Conservation (phyloP, 1,140 invertebrate genomes). For the Trissolcus basalis region DNA sequence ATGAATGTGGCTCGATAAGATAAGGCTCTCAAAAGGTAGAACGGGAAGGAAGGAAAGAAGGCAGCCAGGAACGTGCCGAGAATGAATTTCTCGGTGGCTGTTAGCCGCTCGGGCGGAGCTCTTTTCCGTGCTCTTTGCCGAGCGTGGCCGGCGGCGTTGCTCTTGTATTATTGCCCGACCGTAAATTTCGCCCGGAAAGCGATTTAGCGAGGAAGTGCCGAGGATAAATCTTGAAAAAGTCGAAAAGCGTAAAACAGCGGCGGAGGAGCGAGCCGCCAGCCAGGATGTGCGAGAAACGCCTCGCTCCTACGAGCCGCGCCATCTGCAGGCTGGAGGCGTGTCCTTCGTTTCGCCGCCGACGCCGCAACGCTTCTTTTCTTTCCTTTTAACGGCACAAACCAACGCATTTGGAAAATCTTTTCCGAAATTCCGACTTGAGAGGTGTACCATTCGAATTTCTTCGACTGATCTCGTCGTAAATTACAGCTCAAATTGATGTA, state of each 20-base stretch:
- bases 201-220: constrained; percentile 75
- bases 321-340: constrained; percentile 63
- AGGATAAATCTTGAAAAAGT: constrained; percentile 76
- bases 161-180: constrained; percentile 67
- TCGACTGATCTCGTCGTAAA: constrained; percentile 24
- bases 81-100: constrained; percentile 65
- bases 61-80: constrained; percentile 67
- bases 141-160: constrained; percentile 45
- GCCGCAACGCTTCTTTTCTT: constrained; percentile 36
- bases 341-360: constrained; percentile 47
- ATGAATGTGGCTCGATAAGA: constrained; percentile 30
- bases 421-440: constrained; percentile 18
- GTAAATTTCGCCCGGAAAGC: constrained; percentile 75
- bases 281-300: constrained; percentile 58
- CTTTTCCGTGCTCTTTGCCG: constrained; percentile 37
- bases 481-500: too few relatives aligned
- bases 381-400: constrained; percentile 27
- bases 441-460: constrained; percentile 8
- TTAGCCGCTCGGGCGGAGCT: constrained; percentile 63
- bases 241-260: constrained; percentile 75
- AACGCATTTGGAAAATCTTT: constrained; percentile 51
- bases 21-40: constrained; percentile 39
- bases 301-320: constrained; percentile 57
- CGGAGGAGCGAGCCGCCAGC: constrained; percentile 51
- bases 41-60: constrained; percentile 61